Evolutionary conservation across 2,113 vertebrate genomes (phyloP).

Genomic region (Odontesthes bonariensis): DNA sequence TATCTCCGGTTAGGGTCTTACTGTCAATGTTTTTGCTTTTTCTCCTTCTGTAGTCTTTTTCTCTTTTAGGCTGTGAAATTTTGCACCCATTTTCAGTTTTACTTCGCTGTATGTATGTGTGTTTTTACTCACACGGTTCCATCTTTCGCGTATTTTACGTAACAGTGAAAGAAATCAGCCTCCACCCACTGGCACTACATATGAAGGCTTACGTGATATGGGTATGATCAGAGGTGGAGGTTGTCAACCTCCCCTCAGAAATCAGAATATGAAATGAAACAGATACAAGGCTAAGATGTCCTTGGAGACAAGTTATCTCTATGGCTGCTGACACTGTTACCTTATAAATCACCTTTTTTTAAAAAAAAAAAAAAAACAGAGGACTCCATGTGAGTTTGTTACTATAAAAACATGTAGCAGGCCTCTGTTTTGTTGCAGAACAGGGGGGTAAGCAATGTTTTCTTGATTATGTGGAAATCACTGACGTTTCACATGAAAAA

Average conservation of each 20-base stretch:
- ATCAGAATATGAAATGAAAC: slow-evolving; percentile 23
- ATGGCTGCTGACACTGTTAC: slow-evolving; percentile 3
- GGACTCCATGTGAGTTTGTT: too few species aligned
- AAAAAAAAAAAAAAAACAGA: too few species aligned
- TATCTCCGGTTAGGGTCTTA: not conserved
- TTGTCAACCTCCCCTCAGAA: slow-evolving; percentile 16
- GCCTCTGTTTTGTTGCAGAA: not conserved
- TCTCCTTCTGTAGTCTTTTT: not conserved
- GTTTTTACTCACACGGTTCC: not conserved
- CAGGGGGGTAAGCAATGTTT: not conserved
- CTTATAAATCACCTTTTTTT: not conserved
- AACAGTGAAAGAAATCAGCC: slow-evolving; percentile 5
- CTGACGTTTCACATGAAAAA: not conserved
- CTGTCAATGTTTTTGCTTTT: not conserved
- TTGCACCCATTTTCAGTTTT: not conserved
- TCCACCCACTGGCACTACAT: slow-evolving; percentile 10
- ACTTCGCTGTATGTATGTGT: slow-evolving; percentile 5
- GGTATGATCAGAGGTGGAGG: slow-evolving; percentile 32
- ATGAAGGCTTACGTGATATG: slow-evolving; percentile 43
- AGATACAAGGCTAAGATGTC: slow-evolving; percentile 28
- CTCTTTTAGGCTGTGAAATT: not conserved
- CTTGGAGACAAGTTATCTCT: slow-evolving; percentile 26
- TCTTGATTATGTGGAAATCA: not conserved
- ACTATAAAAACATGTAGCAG: too few species aligned
- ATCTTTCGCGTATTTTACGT: slow-evolving; percentile 23